Base-by-base conservation (phyloP, 2,113 vertebrate species). In the Scartelaos histophorus region DNA sequence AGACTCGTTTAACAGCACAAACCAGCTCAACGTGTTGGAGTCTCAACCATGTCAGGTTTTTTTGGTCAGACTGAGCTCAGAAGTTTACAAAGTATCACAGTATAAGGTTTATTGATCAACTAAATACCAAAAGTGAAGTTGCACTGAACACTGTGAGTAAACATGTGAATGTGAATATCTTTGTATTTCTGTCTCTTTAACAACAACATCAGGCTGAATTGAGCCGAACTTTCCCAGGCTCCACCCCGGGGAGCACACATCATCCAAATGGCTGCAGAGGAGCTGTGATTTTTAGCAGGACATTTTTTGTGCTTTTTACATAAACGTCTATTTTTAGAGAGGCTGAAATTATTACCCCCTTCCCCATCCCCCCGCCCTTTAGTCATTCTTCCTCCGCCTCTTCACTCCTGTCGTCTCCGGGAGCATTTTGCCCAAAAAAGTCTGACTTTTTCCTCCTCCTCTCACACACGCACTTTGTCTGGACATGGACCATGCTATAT, bases 221-320 rank as follows among this genome's bases (percentile, higher is more conserved):
- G 19, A 54, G n/a, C 2, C 51, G n/a, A 54, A 51, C 82, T 87
- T 93, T 92, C 90, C 89, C 92, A 94, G 90, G 83, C 88, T 88
- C 85, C 85, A 90, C 88, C 89, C 83, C 85, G 83, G 80, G 89
- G 87, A 89, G 75, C 75, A 67, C 88, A 87, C 80, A 38, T 86
- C 81, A 88, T 81, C 73, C 85, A 90, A 89, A 87, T 82, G 82
- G 80, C 87, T 86, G 86, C 89, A 70, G 54, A 3, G 72, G 74
- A 91, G 88, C 85, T 89, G 87, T 89, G 89, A 92, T 87, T 91
- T 91, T 93, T 88, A 90, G 88, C 89, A 91, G 88, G 85, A 87
- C 74, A 60, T 60, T 24, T 25, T 58, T 58, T 22, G n/a, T 54
- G 51, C 51, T 58, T 25, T 77, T 66, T 56, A 73, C 76, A 7